A percentile compares a stretch with the other conserved stretches of the same genome.
These are phyloP conservation scores for Drosophila azteca DNA, from an alignment of 1,140 invertebrate genomes.

Conservation along the genomic window DNA sequence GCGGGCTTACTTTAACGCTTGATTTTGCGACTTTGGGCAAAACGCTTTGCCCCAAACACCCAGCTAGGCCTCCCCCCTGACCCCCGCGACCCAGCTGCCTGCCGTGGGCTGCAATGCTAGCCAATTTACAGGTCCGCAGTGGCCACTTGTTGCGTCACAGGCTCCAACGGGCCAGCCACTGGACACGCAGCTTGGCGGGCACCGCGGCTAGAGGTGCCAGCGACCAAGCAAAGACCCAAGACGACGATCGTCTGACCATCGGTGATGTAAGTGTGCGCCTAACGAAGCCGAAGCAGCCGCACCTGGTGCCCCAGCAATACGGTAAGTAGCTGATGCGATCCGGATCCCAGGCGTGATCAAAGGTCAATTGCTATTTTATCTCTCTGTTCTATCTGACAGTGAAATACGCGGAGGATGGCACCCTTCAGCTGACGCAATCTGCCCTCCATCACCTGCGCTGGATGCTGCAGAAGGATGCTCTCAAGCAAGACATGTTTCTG, in stretches of 20 bases:
- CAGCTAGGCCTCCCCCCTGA: neutral
- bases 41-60: neutral
- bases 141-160: conserved; percentile 60
- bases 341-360: conserved; percentile 30
- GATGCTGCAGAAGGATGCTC: conserved; percentile 96
- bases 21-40: neutral
- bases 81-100: neutral
- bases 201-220: neutral
- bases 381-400: conserved; percentile 77
- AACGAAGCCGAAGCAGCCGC: conserved; percentile 87
- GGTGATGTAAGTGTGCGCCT: conserved; percentile 90
- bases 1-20: neutral
- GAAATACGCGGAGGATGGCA: conserved; percentile 82
- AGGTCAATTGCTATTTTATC: conserved; percentile 25
- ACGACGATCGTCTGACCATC: conserved; percentile 86
- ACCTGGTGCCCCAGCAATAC: conserved; percentile 93
- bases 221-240: conserved; percentile 9
- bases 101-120: conserved; percentile 27
- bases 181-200: conserved; percentile 28
- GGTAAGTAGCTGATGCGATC: conserved; percentile 84
- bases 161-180: conserved; percentile 14
- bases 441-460: conserved; percentile 93
- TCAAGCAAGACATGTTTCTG: conserved; percentile 98
- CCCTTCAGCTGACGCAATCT: conserved; percentile 87
- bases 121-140: conserved; percentile 22